A percentile compares a stretch with the other conserved stretches of the same genome.
Evolutionary conservation across 2,888 invertebrate genomes (phyloP).

Genomic region (Protula sp.): DNA sequence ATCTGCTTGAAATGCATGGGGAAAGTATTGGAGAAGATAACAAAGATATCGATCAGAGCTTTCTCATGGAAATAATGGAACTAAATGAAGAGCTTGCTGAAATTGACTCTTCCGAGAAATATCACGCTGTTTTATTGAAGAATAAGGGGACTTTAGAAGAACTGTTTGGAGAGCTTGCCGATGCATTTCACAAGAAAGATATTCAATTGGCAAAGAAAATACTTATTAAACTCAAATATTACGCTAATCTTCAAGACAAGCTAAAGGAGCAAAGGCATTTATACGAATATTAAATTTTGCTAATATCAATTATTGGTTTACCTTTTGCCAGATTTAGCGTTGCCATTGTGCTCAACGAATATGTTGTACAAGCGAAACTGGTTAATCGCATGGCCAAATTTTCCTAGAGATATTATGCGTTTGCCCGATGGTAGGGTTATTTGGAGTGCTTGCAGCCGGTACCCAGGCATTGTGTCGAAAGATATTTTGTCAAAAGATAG

Average conservation of each 20-base stretch:
- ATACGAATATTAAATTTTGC: neutral
- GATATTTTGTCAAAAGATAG: too few species aligned
- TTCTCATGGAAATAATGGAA: constrained; percentile 80
- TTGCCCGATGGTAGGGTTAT: too few species aligned
- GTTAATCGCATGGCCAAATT: too few species aligned
- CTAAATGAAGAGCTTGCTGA: constrained; percentile 74
- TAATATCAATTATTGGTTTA: too few species aligned
- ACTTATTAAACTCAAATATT: constrained; percentile 77
- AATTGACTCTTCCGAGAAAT: constrained; percentile 58
- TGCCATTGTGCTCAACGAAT: too few species aligned
- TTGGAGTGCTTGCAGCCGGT: too few species aligned
- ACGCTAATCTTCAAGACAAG: constrained; percentile 70
- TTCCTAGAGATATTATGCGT: too few species aligned
- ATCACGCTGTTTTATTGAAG: constrained; percentile 26
- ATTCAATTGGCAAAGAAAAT: constrained; percentile 63
- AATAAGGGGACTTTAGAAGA: constrained; percentile 30
- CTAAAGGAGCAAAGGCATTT: constrained; percentile 60
- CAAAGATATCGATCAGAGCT: constrained; percentile 64
- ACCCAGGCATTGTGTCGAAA: too few species aligned
- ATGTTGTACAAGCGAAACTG: too few species aligned
- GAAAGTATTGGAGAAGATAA: constrained; percentile 62
- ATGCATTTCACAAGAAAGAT: constrained; percentile 65
- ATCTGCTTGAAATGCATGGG: constrained; percentile 62
- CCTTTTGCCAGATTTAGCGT: too few species aligned
- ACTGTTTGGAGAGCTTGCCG: constrained; percentile 58